phyloP scores from a whole-genome alignment of 2,888 invertebrate species.

The Mythimna impura region DNA sequence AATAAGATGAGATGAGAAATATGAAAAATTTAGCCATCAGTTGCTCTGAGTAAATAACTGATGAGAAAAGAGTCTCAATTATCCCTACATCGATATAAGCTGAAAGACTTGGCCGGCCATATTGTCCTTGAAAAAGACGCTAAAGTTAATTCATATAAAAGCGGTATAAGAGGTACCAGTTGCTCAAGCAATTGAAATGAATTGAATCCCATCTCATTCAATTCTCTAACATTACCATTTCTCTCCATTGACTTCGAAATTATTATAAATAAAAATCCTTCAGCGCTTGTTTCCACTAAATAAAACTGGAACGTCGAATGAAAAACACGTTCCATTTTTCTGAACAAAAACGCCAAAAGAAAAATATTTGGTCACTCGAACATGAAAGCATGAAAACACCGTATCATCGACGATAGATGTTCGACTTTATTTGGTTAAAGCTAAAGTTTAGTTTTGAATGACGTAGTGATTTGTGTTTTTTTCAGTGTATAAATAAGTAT shows the following conservation, averaged over 20 bases:
- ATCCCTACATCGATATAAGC: background rate
- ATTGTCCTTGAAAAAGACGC: background rate
- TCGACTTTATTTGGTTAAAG: constrained; percentile 14
- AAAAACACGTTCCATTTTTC: constrained; percentile 64
- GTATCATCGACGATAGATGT: constrained; percentile 46
- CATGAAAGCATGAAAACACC: constrained; percentile 57
- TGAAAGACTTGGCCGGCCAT: no score
- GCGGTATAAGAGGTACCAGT: constrained; percentile 6
- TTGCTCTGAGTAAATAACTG: background rate
- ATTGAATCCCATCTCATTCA: constrained; percentile 32
- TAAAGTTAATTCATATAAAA: background rate
- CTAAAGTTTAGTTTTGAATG: constrained; percentile 55
- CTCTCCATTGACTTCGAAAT: constrained; percentile 55
- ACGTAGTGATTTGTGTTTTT: constrained; percentile 56
- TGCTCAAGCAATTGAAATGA: constrained; percentile 33
- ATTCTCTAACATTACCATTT: constrained; percentile 47
- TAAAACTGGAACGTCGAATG: constrained; percentile 54
- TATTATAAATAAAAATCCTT: constrained; percentile 54
- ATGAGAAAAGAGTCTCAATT: background rate
- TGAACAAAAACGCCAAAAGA: constrained; percentile 67
- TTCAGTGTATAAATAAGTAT: constrained; percentile 46
- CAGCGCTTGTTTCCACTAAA: constrained; percentile 53
- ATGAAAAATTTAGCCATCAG: no score
- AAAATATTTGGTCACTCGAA: constrained; percentile 76
- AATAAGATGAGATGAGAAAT: no score